These are phyloP conservation scores for Drosophila differens DNA, from an alignment of 2,888 invertebrate genomes.

Conservation along the genomic window DNA sequence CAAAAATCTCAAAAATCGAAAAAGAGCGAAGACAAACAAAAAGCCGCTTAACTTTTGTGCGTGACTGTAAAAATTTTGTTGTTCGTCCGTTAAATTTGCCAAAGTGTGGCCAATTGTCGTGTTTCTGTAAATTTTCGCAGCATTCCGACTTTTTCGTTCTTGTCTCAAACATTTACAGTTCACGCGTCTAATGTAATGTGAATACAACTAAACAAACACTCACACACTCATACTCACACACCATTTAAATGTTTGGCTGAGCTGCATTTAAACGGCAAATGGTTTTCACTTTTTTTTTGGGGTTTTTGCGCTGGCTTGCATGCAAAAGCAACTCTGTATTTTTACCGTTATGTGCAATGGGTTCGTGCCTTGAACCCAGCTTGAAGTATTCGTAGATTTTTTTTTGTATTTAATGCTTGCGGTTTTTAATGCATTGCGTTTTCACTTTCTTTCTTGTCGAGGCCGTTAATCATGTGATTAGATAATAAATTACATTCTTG, in stretches of 20 bases:
- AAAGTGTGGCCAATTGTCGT: slow-evolving; percentile 60
- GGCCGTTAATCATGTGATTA: slow-evolving; percentile 66
- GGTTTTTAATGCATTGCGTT: slow-evolving; percentile 35
- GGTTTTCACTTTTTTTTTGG: slow-evolving; percentile 51
- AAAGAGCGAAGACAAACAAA: slow-evolving; percentile 5
- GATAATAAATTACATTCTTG: slow-evolving; percentile 61
- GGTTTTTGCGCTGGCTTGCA: slow-evolving; percentile 49
- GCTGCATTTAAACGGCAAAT: slow-evolving; percentile 47
- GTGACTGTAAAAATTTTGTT: slow-evolving; percentile 58
- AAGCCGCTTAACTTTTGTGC: slow-evolving; percentile 64
- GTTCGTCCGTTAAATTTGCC: slow-evolving; percentile 64
- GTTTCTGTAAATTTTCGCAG: slow-evolving; percentile 36
- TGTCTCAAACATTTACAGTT: too few relatives aligned
- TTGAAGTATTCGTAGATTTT: slow-evolving; percentile 13
- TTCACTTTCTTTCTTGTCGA: slow-evolving; percentile 55
- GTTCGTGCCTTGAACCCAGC: slow-evolving; percentile 58
- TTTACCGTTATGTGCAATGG: slow-evolving; percentile 48
- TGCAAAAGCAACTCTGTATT: slow-evolving; percentile 47
- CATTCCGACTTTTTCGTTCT: slow-evolving; percentile 45
- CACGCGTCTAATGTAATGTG: neutral
- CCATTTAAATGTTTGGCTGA: slow-evolving; percentile 21
- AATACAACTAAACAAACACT: neutral
- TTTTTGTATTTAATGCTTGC: slow-evolving; percentile 28
- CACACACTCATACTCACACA: neutral
- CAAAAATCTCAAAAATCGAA: neutral